These are phyloP conservation scores for Sisyra nigra DNA, from an alignment of 2,888 invertebrate genomes.

Conservation along the genomic window DNA sequence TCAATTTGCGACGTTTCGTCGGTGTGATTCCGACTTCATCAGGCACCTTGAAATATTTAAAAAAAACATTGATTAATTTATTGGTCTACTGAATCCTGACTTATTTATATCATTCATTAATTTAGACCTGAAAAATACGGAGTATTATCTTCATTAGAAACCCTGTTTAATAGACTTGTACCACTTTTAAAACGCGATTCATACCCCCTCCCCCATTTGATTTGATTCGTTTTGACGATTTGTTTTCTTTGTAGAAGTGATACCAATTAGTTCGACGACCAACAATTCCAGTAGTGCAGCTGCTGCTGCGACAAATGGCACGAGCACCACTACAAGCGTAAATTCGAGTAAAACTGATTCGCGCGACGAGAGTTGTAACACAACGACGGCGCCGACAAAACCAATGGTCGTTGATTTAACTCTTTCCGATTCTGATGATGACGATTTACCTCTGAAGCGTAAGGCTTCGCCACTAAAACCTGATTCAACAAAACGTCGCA, in stretches of 20 bases:
- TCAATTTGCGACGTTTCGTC: no score
- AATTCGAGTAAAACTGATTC: not conserved
- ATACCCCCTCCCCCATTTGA: constrained; percentile 5
- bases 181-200: constrained; percentile 6
- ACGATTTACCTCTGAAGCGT: constrained; percentile 48
- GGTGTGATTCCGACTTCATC: no score
- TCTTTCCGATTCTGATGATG: constrained; percentile 53
- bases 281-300: constrained; percentile 16
- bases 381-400: constrained; percentile 28
- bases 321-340: constrained; percentile 15
- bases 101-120: no score
- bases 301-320: constrained; percentile 18
- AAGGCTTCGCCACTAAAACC: constrained; percentile 33
- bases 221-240: constrained; percentile 6
- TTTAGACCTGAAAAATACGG: no score
- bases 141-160: no score
- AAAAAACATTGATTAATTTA: no score
- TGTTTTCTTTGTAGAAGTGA: constrained; percentile 25
- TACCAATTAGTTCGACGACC: constrained; percentile 22
- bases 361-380: constrained; percentile 13
- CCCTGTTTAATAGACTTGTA: no score
- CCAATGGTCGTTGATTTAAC: constrained; percentile 48
- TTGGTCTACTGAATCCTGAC: no score
- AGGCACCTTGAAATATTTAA: no score
- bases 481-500: constrained; percentile 26